Evolutionary conservation across 2,113 vertebrate genomes (phyloP).

Genomic region (Tichodroma muraria): DNA sequence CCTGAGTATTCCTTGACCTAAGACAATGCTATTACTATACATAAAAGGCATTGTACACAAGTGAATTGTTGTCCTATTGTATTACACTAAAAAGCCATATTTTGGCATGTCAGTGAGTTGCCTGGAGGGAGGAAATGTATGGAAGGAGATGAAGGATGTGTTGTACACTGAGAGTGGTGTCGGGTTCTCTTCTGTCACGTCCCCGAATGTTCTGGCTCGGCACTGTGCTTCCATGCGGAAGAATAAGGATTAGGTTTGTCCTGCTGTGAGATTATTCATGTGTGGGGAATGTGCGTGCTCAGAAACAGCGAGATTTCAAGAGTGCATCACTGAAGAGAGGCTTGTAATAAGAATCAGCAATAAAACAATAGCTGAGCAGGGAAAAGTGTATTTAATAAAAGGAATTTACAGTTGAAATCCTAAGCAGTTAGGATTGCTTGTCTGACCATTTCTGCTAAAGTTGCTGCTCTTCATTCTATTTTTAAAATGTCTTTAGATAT

Average conservation of each 20-base stretch:
- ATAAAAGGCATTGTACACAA: neutral
- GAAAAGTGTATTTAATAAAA: neutral
- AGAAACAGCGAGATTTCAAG: neutral
- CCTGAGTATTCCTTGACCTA: neutral
- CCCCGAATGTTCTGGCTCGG: neutral
- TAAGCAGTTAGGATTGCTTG: neutral
- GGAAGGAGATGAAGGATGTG: neutral
- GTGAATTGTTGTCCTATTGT: neutral
- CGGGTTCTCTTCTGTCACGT: neutral
- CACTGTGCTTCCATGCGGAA: conserved; percentile 19
- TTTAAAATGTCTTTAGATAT: neutral
- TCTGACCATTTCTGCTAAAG: neutral
- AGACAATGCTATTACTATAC: neutral
- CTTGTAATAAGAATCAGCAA: neutral
- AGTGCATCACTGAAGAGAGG: neutral
- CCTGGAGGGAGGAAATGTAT: neutral
- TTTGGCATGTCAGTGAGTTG: neutral
- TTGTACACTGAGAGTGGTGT: neutral
- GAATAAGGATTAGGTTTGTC: conserved; percentile 25
- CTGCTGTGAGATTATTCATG: conserved; percentile 44
- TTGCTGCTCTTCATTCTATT: neutral
- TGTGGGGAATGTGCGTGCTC: conserved; percentile 37
- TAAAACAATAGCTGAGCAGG: neutral
- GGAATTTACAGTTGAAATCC: neutral
- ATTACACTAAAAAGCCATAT: neutral